Base-by-base conservation (phyloP, 2,888 invertebrate genomes). In the Spialia ferax region DNA sequence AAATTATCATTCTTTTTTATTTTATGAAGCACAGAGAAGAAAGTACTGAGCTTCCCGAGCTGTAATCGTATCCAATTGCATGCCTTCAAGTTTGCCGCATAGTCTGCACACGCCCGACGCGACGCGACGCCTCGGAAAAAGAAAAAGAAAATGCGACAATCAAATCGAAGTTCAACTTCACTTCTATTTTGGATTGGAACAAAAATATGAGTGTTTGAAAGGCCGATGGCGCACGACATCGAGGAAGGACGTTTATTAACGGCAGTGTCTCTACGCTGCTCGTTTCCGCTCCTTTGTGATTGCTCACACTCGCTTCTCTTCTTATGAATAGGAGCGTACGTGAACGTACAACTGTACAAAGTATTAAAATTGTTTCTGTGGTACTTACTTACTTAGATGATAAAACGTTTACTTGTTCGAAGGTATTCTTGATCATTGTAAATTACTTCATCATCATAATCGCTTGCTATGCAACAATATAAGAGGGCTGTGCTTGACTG, bases 231-330 rank as follows among this genome's bases (percentile, higher is more conserved):
- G 70, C 70, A 74, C 74, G 67, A 52, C 20, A 52, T 81, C 78
- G 80, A 82, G 78, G 79, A 78, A 79, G 79, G 80, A 81, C 83
- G 85, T 84, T 84, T 88, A 90, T 88, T 88, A 87, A 88, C 84
- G 86, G 82, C 83, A 81, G 80, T 86, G 86, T 89, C 88, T 86
- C 83, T 86, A 69, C 73, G 79, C 79, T 80, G 79, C 83, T 83
- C 85, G 84, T 85, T 87, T 80, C 80, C 79, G 77, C 74, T 84
- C 86, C 83, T 87, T 89, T 89, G 88, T 89, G 85, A 84, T 77
- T 80, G 84, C 83, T 86, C 85, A 80, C 83, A 78, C 79, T 80
- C 77, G 80, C 75, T 81, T 77, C 80, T 79, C 80, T 26, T 80
- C 80, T 81, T 80, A 82, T 87, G 82, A 87, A 87, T 83, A 79